These are phyloP conservation scores for Drosophila teissieri DNA, from an alignment of 1,140 invertebrate species.

Conservation along the genomic window DNA sequence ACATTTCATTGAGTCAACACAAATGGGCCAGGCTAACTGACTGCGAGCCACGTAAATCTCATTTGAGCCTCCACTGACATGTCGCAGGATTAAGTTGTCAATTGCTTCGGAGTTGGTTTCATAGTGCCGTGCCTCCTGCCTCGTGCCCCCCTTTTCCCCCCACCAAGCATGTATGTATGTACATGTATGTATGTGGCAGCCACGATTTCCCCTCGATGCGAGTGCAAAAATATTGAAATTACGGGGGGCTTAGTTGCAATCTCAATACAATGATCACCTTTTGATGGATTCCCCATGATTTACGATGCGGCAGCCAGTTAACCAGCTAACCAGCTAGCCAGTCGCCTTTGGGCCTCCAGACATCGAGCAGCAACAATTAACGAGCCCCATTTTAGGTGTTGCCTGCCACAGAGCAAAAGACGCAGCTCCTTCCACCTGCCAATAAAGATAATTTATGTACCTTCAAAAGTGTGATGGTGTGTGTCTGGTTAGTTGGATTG, in stretches of 20 bases:
- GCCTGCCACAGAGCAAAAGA: constrained; percentile 25
- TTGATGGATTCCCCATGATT: constrained; percentile 81
- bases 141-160: neutral
- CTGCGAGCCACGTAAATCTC: constrained; percentile 69
- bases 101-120: constrained; percentile 52
- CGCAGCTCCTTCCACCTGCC: constrained; percentile 43
- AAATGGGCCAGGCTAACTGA: constrained; percentile 59
- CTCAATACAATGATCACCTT: constrained; percentile 78
- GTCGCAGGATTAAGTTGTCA: constrained; percentile 83
- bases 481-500: constrained; percentile 17
- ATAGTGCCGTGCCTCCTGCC: neutral
- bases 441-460: constrained; percentile 81
- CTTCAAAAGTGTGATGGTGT: constrained; percentile 62
- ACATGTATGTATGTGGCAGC: too few relatives aligned
- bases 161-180: too few relatives aligned
- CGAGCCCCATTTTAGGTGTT: constrained; percentile 66
- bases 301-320: constrained; percentile 59
- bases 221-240: constrained; percentile 79
- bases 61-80: constrained; percentile 81
- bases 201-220: neutral
- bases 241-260: constrained; percentile 76
- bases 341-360: neutral
- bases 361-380: constrained; percentile 60
- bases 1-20: constrained; percentile 64
- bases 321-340: neutral